Percentiles rank a stretch among this genome's conserved stretches.
Evolutionary conservation across 2,113 vertebrate genomes (phyloP).

Genomic region (Dicerorhinus sumatrensis): DNA sequence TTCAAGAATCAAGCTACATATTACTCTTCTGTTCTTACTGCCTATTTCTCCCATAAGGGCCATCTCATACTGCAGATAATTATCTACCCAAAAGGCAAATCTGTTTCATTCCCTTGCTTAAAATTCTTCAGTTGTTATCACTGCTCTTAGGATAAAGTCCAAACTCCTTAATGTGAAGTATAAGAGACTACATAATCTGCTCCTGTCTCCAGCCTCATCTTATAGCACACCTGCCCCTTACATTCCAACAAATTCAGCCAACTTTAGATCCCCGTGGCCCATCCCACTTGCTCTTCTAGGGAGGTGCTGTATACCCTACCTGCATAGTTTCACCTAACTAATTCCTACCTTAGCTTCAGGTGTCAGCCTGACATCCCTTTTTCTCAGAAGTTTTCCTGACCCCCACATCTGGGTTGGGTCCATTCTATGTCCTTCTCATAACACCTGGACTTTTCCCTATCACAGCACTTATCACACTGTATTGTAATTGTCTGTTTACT

Average conservation of each 20-base stretch:
- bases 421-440: background rate
- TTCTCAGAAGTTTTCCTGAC: background rate
- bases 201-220: background rate
- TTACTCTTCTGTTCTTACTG: background rate
- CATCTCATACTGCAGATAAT: background rate
- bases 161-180: background rate
- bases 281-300: background rate
- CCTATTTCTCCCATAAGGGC: background rate
- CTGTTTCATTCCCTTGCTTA: constrained; percentile 30
- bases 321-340: background rate
- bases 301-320: background rate
- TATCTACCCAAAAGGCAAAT: background rate
- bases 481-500: background rate
- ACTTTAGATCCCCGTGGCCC: background rate
- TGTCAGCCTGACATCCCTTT: background rate
- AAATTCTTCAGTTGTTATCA: background rate
- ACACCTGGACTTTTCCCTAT: background rate
- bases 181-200: background rate
- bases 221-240: background rate
- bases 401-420: background rate
- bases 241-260: background rate
- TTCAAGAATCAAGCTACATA: background rate
- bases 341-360: background rate
- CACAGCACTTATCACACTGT: background rate
- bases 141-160: background rate